Conservation (phyloP, 2,888 invertebrate species). For the Acanthosepion pharaonis region DNA sequence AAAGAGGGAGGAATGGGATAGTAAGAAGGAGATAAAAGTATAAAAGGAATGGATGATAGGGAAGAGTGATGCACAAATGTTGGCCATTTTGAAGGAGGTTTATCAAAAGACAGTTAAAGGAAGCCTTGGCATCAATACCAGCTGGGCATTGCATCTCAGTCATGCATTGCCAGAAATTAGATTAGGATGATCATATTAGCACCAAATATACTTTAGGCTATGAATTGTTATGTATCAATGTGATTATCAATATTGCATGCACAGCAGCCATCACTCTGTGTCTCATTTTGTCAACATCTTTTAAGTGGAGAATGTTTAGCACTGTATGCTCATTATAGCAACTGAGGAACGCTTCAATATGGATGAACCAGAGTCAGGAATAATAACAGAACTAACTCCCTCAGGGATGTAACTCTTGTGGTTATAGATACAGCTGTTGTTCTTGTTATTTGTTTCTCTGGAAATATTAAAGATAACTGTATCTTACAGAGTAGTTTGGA, state of each 20-base stretch:
- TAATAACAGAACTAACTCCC: not conserved
- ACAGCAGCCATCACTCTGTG: not conserved
- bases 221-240: constrained; percentile 11
- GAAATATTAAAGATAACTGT: not conserved
- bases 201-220: constrained; percentile 9
- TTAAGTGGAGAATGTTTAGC: not conserved
- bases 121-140: not conserved
- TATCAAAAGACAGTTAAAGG: not conserved
- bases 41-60: not conserved
- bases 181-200: not conserved
- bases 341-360: not conserved
- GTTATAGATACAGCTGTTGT: not conserved
- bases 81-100: not conserved
- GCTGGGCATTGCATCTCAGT: constrained; percentile 33
- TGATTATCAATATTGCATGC: constrained; percentile 33
- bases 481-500: not conserved
- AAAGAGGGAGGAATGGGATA: not conserved
- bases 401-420: not conserved
- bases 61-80: not conserved
- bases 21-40: not conserved
- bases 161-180: not conserved
- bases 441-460: not conserved
- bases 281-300: not conserved
- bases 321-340: constrained; percentile 1
- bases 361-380: not conserved